Evolutionary conservation across 1,140 invertebrate genomes (phyloP), one percentile per base, ranked within the genome.

Genomic region (Wiebesia pumilae): DNA sequence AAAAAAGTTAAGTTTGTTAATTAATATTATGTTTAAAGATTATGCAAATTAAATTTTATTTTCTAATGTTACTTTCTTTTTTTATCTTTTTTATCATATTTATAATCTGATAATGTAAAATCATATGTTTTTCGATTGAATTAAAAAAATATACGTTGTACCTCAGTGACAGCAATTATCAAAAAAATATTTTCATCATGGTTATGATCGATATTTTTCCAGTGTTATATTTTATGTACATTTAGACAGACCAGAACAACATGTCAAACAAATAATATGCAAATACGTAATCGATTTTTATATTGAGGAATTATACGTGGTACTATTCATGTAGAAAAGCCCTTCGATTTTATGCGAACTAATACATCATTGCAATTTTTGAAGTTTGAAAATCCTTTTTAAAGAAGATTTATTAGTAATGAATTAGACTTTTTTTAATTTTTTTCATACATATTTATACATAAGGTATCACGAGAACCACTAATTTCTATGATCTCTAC

Each of bases 211-310:
- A 65, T 67, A 3, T 38, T 67, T 33, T 79, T 67, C n/a, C 16
- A 65, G 35, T 7, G 38, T 67, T 67, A 3, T 67, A 65, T 1
- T 81, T 62, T 62, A 62, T 27, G 58, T 62, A 27, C 24, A 62
- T 62, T 27, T 62, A 62, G 3, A 27, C 21, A 4, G 24, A 62
- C 0, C 24, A 27, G 78, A 69, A 81, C 12, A 81, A 67, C n/a
- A 81, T 65, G 4, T 21, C 30, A 19, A 62, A 54, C 19, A 47
- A 81, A 67, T 81, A 81, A 81, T 33, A 16, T 40, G 58, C 33
- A 67, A 81, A 81, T 67, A 27, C 40, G 51, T 67, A 81, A 40
- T n/a, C 3, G 14, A 67, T 81, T 40, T 81, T 81, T 43, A 47
- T 62, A 81, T 67, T 35, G 19, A 81, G 27, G 19, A 67, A 67